These are phyloP conservation scores for Halcyon chelicuti DNA, from an alignment of 2,797 vertebrate species.

Conservation along the genomic window DNA sequence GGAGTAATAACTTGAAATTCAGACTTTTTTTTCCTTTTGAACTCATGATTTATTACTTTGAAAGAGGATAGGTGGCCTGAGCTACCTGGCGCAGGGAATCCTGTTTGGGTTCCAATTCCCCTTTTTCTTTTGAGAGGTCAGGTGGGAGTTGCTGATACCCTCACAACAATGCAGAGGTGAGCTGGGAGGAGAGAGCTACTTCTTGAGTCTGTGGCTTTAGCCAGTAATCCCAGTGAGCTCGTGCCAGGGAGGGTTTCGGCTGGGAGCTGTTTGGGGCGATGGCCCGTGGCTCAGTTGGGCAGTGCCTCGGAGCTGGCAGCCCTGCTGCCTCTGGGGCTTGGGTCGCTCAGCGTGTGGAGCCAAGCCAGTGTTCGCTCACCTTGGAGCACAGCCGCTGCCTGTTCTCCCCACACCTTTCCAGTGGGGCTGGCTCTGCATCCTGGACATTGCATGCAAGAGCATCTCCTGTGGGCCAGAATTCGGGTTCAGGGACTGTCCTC, in stretches of 20 bases:
- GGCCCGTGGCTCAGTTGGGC: no score
- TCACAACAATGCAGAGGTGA: neutral
- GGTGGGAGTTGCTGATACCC: neutral
- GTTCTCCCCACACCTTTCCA: neutral
- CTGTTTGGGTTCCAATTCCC: neutral
- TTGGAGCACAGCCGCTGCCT: neutral
- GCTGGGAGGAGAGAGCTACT: neutral
- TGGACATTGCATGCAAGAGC: neutral
- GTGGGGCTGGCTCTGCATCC: neutral
- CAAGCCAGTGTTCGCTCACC: neutral
- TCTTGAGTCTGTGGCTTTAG: neutral
- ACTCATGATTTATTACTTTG: neutral
- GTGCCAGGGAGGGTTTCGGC: neutral
- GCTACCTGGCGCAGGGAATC: neutral
- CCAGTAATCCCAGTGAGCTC: neutral
- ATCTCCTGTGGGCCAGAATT: neutral
- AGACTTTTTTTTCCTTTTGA: neutral
- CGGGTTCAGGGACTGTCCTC: neutral
- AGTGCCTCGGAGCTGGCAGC: neutral
- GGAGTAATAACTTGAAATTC: neutral
- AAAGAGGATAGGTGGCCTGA: neutral
- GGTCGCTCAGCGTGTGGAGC: neutral
- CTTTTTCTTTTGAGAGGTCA: neutral
- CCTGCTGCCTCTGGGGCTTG: neutral
- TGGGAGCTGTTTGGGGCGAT: rapidly evolving